Conservation (phyloP, 2,888 invertebrate species). For the Cataglyphis rosenhaueri region DNA sequence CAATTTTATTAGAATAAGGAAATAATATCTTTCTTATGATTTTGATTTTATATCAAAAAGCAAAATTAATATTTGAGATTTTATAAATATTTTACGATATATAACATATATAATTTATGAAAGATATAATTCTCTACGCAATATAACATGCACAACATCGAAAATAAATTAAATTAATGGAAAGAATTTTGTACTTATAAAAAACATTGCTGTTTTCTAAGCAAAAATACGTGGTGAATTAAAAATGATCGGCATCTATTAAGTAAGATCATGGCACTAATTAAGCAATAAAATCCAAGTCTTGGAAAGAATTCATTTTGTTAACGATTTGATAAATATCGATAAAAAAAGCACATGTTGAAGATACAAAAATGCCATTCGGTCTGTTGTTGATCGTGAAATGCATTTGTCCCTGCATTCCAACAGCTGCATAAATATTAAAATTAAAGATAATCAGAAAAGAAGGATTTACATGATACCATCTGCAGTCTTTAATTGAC, state of each 20-base stretch:
- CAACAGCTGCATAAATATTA: slow-evolving; percentile 10
- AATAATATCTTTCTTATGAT: background rate
- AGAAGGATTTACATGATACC: background rate
- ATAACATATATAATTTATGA: background rate
- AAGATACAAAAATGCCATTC: slow-evolving; percentile 9
- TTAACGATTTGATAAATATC: slow-evolving; percentile 24
- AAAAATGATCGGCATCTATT: background rate
- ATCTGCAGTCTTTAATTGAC: background rate
- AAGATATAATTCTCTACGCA: background rate
- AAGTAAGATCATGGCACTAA: background rate
- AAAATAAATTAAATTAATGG: background rate
- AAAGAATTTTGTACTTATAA: background rate
- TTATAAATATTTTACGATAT: background rate
- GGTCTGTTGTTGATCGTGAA: background rate
- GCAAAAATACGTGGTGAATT: background rate
- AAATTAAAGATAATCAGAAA: background rate
- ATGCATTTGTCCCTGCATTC: slow-evolving; percentile 1
- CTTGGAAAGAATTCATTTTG: background rate
- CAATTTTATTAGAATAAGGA: background rate
- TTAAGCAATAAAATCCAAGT: slow-evolving; percentile 23
- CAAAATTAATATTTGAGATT: background rate
- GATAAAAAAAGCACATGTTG: slow-evolving; percentile 16
- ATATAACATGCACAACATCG: background rate
- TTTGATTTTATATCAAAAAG: background rate
- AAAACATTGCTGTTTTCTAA: background rate